Conservation (phyloP, 2,113 vertebrate genomes). For the Stigmatopora argus region DNA sequence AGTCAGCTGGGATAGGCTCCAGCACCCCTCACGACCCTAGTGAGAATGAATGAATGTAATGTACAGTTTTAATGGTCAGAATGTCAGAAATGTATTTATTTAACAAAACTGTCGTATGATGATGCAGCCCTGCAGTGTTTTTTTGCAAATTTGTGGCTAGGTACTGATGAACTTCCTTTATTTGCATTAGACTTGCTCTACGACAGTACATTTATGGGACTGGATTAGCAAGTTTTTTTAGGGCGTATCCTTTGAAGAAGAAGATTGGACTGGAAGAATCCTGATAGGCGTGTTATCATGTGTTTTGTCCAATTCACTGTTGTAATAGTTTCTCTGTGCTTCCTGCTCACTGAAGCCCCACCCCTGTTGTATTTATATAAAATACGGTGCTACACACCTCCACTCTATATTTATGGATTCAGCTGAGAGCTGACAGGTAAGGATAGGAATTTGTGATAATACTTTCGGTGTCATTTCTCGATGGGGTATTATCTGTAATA, state of each 20-base stretch:
- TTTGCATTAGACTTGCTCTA: background rate
- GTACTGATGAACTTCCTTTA: background rate
- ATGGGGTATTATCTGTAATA: background rate
- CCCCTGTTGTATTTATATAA: background rate
- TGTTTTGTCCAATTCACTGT: background rate
- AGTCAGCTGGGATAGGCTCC: too few relatives aligned
- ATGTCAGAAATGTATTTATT: background rate
- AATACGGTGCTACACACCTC: background rate
- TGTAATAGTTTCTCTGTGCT: background rate
- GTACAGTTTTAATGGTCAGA: background rate
- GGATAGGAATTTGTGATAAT: background rate
- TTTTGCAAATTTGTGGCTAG: background rate
- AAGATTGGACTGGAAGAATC: background rate
- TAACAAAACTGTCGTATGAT: background rate
- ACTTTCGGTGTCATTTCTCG: background rate
- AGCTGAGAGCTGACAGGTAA: constrained; percentile 15
- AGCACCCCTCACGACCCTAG: too few relatives aligned
- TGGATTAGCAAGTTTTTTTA: background rate
- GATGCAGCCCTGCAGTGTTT: background rate
- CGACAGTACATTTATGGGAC: background rate
- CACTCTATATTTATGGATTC: background rate
- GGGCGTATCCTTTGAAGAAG: background rate
- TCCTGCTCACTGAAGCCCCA: background rate
- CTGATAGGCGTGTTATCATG: background rate
- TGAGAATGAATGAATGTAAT: too few relatives aligned